Evolutionary conservation across 2,113 vertebrate genomes (phyloP).

Genomic region (Epinephelus lanceolatus): DNA sequence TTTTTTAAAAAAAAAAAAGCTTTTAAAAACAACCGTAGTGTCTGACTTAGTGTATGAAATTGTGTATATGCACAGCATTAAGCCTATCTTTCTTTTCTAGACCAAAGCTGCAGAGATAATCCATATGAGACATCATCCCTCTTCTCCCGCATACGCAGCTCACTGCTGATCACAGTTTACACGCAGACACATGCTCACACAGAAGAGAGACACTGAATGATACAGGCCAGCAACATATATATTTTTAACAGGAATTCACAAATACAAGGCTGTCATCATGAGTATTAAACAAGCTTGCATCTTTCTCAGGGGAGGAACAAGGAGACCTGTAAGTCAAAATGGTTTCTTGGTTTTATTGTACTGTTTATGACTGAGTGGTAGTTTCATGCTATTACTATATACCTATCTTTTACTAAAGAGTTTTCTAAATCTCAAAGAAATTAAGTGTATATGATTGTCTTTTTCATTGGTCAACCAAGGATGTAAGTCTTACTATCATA

Average conservation of each 20-base stretch:
- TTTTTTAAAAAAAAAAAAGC: background rate
- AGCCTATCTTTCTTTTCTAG: slow-evolving; percentile 64
- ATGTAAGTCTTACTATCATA: background rate
- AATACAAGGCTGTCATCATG: slow-evolving; percentile 73
- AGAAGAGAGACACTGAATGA: slow-evolving; percentile 13
- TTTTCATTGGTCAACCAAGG: background rate
- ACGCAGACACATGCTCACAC: slow-evolving; percentile 19
- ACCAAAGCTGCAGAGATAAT: slow-evolving; percentile 77
- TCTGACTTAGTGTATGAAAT: slow-evolving; percentile 27
- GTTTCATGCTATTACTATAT: background rate
- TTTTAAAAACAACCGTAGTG: background rate
- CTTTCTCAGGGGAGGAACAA: slow-evolving; percentile 88
- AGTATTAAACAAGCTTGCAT: slow-evolving; percentile 89
- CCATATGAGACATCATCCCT: slow-evolving; percentile 64
- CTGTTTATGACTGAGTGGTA: background rate
- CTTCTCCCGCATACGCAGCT: slow-evolving; percentile 40
- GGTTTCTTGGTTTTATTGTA: background rate
- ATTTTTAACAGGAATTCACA: background rate
- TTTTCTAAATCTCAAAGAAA: background rate
- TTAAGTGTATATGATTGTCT: background rate
- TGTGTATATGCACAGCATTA: slow-evolving; percentile 54
- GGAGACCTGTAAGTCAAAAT: slow-evolving; percentile 81
- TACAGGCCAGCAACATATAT: background rate
- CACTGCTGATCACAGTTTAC: slow-evolving; percentile 45
- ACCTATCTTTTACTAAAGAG: background rate